Base-by-base conservation (phyloP, 2,888 invertebrate genomes). In the Chalcis sispes region DNA sequence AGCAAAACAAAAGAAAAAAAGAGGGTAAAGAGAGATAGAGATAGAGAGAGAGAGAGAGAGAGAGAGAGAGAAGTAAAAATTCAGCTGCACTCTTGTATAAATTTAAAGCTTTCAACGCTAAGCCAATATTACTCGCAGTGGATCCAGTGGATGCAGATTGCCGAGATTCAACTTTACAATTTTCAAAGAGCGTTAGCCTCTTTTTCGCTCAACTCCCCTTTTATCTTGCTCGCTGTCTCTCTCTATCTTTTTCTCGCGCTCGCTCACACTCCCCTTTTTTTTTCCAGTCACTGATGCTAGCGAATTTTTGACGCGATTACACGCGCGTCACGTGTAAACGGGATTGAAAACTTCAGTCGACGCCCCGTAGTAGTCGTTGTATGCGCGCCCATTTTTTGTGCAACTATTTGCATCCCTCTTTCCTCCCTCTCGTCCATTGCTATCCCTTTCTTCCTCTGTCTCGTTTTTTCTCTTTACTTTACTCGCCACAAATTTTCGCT, bases 301-400 rank as follows among this genome's bases (percentile, higher is more conserved):
- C 46, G n/a, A 56, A 56, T 69, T 74, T 74, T 74, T 64, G 64
- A 67, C 59, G 61, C 54, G 61, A 73, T 67, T 67, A 74, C 58
- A 58, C n/a, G n/a, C 56, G 46, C 36, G 32, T 36, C 40, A 13
- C 15, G 48, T 58, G 48, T 65, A 50, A 72, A 59, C 27, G n/a
- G 36, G 27, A 65, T 58, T 48, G 72, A 58, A 72, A 72, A 65
- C 27, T 54, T 32, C n/a, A n/a, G n/a, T n/a, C n/a, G n/a, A n/a
- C n/a, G n/a, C n/a, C n/a, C n/a, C n/a, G n/a, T n/a, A n/a, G n/a
- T n/a, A n/a, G n/a, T n/a, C n/a, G n/a, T n/a, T n/a, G n/a, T n/a
- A n/a, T n/a, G n/a, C n/a, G n/a, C n/a, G n/a, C n/a, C n/a, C n/a
- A n/a, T n/a, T n/a, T n/a, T n/a, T n/a, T n/a, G n/a, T n/a, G n/a